These are phyloP conservation scores for Aphelenchoides bicaudatus DNA, from an alignment of 2,888 invertebrate species.

Conservation along the genomic window DNA sequence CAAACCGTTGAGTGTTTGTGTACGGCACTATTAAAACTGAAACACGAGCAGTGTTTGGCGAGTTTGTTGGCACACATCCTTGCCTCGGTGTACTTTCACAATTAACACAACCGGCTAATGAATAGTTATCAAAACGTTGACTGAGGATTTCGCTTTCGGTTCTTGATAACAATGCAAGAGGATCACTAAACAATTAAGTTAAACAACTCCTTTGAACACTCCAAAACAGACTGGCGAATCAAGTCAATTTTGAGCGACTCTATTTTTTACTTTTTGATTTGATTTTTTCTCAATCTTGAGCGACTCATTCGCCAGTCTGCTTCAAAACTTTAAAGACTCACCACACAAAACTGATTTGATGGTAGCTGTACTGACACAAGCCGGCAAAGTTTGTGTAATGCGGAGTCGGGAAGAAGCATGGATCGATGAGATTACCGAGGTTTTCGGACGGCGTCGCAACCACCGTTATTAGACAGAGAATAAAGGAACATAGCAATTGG, in stretches of 20 bases:
- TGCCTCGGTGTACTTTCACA: background rate
- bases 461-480: too few species aligned
- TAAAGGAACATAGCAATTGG: too few species aligned
- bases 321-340: too few species aligned
- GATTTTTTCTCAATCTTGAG: too few species aligned
- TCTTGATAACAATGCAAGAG: constrained; percentile 30
- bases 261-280: too few species aligned
- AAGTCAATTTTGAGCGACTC: too few species aligned
- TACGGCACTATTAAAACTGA: constrained; percentile 27
- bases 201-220: too few species aligned
- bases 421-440: too few species aligned
- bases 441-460: too few species aligned
- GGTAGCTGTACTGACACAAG: constrained; percentile 29
- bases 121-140: background rate
- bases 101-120: constrained; percentile 6
- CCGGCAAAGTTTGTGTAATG: constrained; percentile 14
- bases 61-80: background rate
- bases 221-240: too few species aligned
- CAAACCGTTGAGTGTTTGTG: constrained; percentile 25
- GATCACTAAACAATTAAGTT: constrained; percentile 26
- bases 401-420: constrained; percentile 31
- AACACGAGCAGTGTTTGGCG: constrained; percentile 16
- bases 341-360: constrained; percentile 30
- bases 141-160: constrained; percentile 35
- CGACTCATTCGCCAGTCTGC: too few species aligned